These are phyloP conservation scores for Drosophila persimilis DNA, from an alignment of 1,140 invertebrate species.

Conservation along the genomic window DNA sequence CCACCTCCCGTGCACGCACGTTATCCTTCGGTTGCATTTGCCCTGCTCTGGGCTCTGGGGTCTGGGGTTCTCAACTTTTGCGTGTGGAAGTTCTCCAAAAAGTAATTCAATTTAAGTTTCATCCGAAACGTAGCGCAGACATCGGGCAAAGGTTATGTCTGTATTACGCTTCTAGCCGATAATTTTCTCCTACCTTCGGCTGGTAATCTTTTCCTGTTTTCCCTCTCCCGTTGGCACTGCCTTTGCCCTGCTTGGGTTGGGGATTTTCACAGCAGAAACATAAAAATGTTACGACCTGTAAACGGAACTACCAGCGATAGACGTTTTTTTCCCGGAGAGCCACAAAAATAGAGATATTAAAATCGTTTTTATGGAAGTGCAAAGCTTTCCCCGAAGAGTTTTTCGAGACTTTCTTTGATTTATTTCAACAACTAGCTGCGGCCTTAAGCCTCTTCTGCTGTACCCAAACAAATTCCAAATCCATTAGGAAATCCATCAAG, in stretches of 20 bases:
- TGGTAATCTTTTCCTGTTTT: background rate
- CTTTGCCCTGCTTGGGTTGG: conserved; percentile 33
- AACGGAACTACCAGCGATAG: conserved; percentile 1
- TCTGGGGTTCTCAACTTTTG: conserved; percentile 2
- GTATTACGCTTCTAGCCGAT: background rate
- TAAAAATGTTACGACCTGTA: conserved; percentile 32
- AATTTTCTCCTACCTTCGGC: no score
- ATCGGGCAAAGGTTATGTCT: no score
- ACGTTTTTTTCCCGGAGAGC: no score
- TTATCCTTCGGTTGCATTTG: conserved; percentile 28
- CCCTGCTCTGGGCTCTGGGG: background rate
- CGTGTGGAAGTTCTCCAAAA: conserved; percentile 36
- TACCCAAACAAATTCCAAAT: no score
- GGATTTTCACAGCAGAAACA: conserved; percentile 17
- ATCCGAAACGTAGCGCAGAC: no score
- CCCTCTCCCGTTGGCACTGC: conserved; percentile 16
- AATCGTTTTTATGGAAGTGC: conserved; percentile 16
- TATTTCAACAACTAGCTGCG: no score
- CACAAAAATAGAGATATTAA: no score
- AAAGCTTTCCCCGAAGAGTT: background rate
- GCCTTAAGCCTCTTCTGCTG: no score
- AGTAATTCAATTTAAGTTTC: conserved; percentile 57
- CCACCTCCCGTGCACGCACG: no score
- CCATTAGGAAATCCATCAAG: no score
- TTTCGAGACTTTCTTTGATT: no score